Base-by-base conservation (phyloP, 2,888 invertebrate species). In the Hypena proboscidalis region DNA sequence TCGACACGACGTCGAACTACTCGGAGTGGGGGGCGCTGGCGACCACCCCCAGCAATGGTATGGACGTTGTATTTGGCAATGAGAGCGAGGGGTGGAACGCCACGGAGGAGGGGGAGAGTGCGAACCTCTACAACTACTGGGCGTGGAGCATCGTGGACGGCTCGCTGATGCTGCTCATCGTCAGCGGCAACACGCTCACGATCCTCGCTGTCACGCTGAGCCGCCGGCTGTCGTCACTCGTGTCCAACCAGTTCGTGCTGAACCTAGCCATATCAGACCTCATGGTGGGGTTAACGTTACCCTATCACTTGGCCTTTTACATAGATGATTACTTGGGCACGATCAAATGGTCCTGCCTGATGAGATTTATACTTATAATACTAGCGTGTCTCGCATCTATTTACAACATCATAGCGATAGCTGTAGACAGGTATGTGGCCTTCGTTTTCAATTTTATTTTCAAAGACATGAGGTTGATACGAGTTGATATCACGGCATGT, bases 241-340 rank as follows among this genome's bases (percentile, higher is more conserved):
- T 94, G 37, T 95, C 96, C 44, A 96, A 96, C 85, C 93, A 95
- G 67, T 96, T 96, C 83, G 94, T 96, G 54, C 91, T 95, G 48
- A 96, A 95, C 78, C 84, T 96, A 67, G 96, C 96, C 15, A 90
- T 95, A 53, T 95, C 96, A 13, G 96, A 96, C 83, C 91, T 95
- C 31, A 91, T 95, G 81, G 96, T 96, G 39, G 96, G 96, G 2
- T 82, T 95, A 21, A 94, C 95, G 19, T 83, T 96, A 63, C 95
- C 96, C 9, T 96, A 95, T 81, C 96, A 96, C 76, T 92, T 95
- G 69, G 93, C 94, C 30, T 96, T 96, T 83, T 95, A 95, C 80
- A 77, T 95, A 54, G 89, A 92, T 63, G 87, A 89, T 3, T 87
- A 92, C 44, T 90, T 95, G 62, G 94, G 94, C 21, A 81, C 84